Conservation (phyloP, 2,888 invertebrate genomes). For the Boloria euphrosyne region DNA sequence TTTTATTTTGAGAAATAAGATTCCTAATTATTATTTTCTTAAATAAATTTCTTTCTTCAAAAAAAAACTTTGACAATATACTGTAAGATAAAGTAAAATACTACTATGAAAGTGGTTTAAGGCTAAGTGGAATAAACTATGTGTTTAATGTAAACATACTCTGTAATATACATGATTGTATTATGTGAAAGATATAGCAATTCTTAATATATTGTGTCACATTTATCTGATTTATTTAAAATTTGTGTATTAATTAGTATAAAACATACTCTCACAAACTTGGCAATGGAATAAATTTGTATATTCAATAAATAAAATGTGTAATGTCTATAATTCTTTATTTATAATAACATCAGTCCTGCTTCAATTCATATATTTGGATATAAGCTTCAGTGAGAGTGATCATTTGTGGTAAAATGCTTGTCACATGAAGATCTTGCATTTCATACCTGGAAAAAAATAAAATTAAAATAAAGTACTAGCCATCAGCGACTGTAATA, state of each 20-base stretch:
- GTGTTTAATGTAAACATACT: slow-evolving; percentile 32
- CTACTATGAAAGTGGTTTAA: slow-evolving; percentile 36
- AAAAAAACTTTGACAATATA: slow-evolving; percentile 26
- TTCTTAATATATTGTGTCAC: slow-evolving; percentile 48
- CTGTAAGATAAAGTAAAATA: slow-evolving; percentile 32
- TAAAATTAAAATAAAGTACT: neutral
- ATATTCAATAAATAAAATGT: slow-evolving; percentile 71
- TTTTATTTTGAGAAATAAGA: slow-evolving; percentile 34
- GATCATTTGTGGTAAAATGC: slow-evolving; percentile 99
- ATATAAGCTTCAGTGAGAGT: slow-evolving; percentile 99
- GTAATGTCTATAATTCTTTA: slow-evolving; percentile 51
- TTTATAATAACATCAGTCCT: slow-evolving; percentile 59
- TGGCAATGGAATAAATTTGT: slow-evolving; percentile 54
- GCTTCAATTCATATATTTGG: slow-evolving; percentile 88
- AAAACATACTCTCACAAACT: slow-evolving; percentile 32
- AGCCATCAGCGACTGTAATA: too few relatives aligned
- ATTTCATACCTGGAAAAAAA: slow-evolving; percentile 85
- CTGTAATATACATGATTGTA: slow-evolving; percentile 40
- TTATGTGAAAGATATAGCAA: slow-evolving; percentile 59
- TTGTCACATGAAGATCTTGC: slow-evolving; percentile 99
- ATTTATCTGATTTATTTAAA: slow-evolving; percentile 48
- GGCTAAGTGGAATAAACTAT: slow-evolving; percentile 32
- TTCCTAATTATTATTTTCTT: slow-evolving; percentile 46
- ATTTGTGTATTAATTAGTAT: slow-evolving; percentile 33
- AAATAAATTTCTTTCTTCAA: too few relatives aligned